Evolutionary conservation across 1,140 invertebrate genomes (phyloP).

Genomic region (Drosophila parvula): DNA sequence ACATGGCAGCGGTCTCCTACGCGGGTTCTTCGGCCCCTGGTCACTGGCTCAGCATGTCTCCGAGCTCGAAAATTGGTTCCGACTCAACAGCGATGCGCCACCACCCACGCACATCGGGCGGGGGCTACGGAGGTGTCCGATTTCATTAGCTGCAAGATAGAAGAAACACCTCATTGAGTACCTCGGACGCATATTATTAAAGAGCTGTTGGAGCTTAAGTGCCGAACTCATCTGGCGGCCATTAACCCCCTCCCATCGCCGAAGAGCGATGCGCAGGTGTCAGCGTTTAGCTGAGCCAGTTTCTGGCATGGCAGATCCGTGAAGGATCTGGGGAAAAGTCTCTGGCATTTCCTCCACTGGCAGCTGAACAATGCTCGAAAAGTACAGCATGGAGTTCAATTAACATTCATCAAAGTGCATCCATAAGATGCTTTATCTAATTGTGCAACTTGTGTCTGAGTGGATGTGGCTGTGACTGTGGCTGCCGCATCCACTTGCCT

Average conservation of each 20-base stretch:
- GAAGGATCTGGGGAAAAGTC: conserved; percentile 48
- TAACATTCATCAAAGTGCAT: conserved; percentile 77
- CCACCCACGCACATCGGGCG: conserved; percentile 47
- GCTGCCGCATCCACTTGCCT: conserved; percentile 29
- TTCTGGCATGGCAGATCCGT: conserved; percentile 58
- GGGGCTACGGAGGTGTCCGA: conserved; percentile 51
- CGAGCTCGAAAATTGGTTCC: conserved; percentile 10
- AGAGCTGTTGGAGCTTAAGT: conserved; percentile 35
- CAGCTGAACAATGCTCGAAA: conserved; percentile 55
- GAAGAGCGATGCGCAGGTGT: conserved; percentile 35
- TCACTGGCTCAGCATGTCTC: conserved; percentile 53
- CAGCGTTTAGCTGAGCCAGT: conserved; percentile 28
- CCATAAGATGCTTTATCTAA: conserved; percentile 69
- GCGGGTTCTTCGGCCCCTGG: conserved; percentile 40
- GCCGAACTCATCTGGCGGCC: conserved; percentile 38
- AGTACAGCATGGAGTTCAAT: conserved; percentile 64
- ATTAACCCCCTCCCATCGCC: conserved; percentile 15
- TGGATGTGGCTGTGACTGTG: conserved; percentile 15
- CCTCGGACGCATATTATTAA: conserved; percentile 52
- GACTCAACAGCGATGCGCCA: conserved; percentile 45
- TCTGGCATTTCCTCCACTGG: conserved; percentile 49
- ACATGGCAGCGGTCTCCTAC: conserved; percentile 62
- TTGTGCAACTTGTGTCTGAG: conserved; percentile 61
- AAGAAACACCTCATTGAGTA: conserved; percentile 34
- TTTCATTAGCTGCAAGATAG: conserved; percentile 76